phyloP scores from a whole-genome alignment of 30 jellyfish, hydroid and myxozoan genomes.

The Hydra vulgaris region DNA sequence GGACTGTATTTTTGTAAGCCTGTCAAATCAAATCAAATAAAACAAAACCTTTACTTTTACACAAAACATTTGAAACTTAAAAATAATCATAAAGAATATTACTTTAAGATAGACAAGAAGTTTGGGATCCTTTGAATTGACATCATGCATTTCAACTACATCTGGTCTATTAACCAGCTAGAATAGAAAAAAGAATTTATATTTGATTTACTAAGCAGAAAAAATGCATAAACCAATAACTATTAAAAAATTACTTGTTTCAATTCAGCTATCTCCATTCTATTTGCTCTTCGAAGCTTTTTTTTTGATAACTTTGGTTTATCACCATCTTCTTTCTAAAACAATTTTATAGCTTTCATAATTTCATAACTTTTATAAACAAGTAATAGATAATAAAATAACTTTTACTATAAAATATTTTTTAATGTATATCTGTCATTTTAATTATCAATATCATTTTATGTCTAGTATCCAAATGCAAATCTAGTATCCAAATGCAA shows the following conservation, averaged over 20 bases:
- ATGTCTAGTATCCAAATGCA: no score
- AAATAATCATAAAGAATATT: not conserved
- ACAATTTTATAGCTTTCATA: not conserved
- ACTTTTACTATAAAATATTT: no score
- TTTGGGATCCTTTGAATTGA: constrained; percentile 91
- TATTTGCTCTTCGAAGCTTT: constrained; percentile 56
- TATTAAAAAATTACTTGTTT: no score
- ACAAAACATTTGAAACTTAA: no score
- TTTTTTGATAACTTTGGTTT: constrained; percentile 82
- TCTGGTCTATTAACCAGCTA: constrained; percentile 99
- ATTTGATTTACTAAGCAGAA: no score
- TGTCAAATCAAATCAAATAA: constrained; percentile 18
- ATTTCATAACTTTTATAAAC: not conserved
- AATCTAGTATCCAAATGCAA: no score
- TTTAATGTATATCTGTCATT: no score
- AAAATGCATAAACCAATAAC: not conserved
- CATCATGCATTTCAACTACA: constrained; percentile 99
- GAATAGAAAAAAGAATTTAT: not conserved
- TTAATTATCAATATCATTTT: no score
- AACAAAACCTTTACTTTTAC: no score
- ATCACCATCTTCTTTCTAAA: constrained; percentile 35
- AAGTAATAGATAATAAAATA: not conserved
- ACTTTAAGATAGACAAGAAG: constrained; percentile 92
- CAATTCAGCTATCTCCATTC: constrained; percentile 86
- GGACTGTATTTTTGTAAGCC: constrained; percentile 99